Conservation (phyloP, 1,140 invertebrate species). For the Drosophila chauvacae region DNA sequence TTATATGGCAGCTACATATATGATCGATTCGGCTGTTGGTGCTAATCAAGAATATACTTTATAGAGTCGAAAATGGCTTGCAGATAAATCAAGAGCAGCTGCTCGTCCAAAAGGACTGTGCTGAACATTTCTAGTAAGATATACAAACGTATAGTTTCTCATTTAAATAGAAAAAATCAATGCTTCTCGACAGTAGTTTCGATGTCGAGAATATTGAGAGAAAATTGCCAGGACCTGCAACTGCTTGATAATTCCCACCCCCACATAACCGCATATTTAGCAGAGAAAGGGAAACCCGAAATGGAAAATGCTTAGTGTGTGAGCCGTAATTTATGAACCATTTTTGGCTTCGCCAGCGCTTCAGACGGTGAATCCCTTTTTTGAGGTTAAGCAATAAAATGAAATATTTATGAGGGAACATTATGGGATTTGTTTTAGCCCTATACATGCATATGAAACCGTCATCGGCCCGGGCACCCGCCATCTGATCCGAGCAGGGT, state of each 20-base stretch:
- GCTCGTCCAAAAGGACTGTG: no score
- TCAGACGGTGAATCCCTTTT: constrained; percentile 56
- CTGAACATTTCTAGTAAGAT: not conserved
- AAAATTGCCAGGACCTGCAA: not conserved
- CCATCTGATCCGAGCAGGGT: constrained; percentile 5
- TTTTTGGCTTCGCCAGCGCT: constrained; percentile 53
- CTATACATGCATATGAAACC: constrained; percentile 7
- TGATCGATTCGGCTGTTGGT: no score
- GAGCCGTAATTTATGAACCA: constrained; percentile 59
- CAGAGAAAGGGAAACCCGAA: not conserved
- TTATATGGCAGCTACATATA: no score
- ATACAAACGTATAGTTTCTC: not conserved
- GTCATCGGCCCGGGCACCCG: not conserved
- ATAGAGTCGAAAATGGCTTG: no score
- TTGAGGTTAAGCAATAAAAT: constrained; percentile 75
- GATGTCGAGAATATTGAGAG: not conserved
- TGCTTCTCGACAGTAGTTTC: not conserved
- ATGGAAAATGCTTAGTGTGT: constrained; percentile 21
- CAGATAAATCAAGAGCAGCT: no score
- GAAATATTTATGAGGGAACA: constrained; percentile 74
- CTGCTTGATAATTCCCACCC: not conserved
- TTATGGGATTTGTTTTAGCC: constrained; percentile 68
- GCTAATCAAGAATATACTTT: no score
- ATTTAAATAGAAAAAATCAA: not conserved
- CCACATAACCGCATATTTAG: not conserved